These are phyloP conservation scores for Pterobdella sp. DNA, from an alignment of 2,888 invertebrate species.

Conservation along the genomic window DNA sequence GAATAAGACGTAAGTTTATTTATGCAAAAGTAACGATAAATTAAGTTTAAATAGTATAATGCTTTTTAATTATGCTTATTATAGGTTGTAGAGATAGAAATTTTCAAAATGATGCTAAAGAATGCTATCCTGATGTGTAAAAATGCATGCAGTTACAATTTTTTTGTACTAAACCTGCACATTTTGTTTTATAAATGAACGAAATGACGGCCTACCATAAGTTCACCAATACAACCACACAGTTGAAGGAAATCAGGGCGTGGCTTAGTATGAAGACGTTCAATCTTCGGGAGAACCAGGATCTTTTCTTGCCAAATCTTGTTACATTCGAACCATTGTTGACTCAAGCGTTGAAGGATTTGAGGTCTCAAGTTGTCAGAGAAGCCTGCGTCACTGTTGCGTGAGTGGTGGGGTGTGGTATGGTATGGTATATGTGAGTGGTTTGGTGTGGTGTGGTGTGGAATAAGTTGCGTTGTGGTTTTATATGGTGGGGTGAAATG, in stretches of 20 bases:
- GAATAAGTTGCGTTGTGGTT: conserved; percentile 9
- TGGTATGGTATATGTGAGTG: background rate
- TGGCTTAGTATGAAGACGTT: conserved; percentile 58
- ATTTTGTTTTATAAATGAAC: no score
- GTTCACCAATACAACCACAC: no score
- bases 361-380: conserved; percentile 77
- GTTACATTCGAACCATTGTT: conserved; percentile 60
- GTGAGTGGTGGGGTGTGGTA: conserved; percentile 49
- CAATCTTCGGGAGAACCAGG: conserved; percentile 51
- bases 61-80: no score
- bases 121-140: no score
- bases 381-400: conserved; percentile 92
- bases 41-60: no score
- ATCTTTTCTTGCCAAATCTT: conserved; percentile 65
- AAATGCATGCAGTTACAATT: no score
- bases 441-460: background rate
- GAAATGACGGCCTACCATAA: no score
- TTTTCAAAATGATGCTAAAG: no score
- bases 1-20: no score
- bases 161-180: no score
- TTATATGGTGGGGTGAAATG: background rate
- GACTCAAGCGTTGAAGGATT: conserved; percentile 45
- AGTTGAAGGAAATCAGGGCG: conserved; percentile 78
- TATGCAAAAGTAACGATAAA: no score
- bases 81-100: no score